phyloP scores from a whole-genome alignment of 2,113 vertebrate species.

The Pontoporia blainvillei region DNA sequence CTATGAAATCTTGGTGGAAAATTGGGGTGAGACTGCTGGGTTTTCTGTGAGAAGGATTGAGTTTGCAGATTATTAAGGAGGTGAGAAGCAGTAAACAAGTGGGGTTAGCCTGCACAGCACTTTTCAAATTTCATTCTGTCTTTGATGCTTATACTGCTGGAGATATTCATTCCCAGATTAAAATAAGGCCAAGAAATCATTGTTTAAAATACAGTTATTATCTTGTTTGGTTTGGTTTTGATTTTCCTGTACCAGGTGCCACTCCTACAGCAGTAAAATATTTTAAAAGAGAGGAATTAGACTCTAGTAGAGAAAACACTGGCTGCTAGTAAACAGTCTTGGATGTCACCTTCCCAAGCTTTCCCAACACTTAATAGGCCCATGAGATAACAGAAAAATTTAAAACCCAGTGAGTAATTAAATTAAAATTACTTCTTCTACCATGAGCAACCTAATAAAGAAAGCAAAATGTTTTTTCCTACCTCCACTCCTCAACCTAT shows the following conservation, averaged over 20 bases:
- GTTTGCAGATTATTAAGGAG: conserved; percentile 70
- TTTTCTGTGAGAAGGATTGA: conserved; percentile 61
- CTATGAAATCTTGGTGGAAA: conserved; percentile 63
- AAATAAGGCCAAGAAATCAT: neutral
- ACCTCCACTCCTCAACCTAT: neutral
- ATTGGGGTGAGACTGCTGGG: conserved; percentile 62
- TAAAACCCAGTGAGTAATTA: neutral
- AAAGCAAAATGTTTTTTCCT: neutral
- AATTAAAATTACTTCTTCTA: neutral
- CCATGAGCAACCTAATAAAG: neutral
- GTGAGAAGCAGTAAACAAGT: conserved; percentile 66
- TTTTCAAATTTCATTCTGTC: conserved; percentile 43
- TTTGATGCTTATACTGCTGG: neutral
- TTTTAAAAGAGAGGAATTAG: neutral
- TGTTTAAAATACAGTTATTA: neutral
- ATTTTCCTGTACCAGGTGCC: neutral
- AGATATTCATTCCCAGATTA: neutral
- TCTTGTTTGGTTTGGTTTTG: neutral
- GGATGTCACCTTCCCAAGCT: neutral
- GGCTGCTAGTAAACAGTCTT: conserved; percentile 1
- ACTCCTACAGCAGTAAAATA: neutral
- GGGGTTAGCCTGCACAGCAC: conserved; percentile 60
- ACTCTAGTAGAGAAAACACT: neutral
- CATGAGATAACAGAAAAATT: neutral
- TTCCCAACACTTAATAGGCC: neutral